A percentile compares a stretch with the other conserved stretches of the same genome.
phyloP scores from a whole-genome alignment of 2,113 vertebrate species.

The Holacanthus passer region DNA sequence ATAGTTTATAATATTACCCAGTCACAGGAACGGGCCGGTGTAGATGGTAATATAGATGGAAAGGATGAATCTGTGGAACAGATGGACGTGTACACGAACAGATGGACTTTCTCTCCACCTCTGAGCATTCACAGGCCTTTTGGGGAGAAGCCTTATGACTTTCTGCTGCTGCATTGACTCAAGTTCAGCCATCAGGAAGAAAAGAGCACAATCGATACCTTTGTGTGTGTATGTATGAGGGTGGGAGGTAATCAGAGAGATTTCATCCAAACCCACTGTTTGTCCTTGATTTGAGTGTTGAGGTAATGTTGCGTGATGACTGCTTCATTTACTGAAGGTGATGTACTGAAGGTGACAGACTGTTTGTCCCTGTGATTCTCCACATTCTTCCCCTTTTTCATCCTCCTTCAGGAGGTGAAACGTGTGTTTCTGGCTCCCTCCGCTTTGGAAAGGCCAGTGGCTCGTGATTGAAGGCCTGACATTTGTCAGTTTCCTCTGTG shows the following conservation, averaged over 20 bases:
- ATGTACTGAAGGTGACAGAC: constrained; percentile 23
- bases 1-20: constrained; percentile 6
- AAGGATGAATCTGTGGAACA: constrained; percentile 60
- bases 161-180: constrained; percentile 31
- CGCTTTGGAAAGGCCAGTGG: constrained; percentile 57
- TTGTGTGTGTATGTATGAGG: neutral
- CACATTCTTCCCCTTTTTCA: neutral
- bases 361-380: constrained; percentile 4
- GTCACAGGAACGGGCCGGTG: constrained; percentile 8
- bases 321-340: constrained; percentile 36
- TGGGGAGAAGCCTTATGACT: constrained; percentile 50
- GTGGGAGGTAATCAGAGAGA: neutral
- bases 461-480: constrained; percentile 63
- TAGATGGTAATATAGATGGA: constrained; percentile 52
- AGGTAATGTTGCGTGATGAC: constrained; percentile 32
- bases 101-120: constrained; percentile 70
- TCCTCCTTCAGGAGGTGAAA: constrained; percentile 21
- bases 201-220: constrained; percentile 22
- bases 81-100: constrained; percentile 65
- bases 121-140: constrained; percentile 54
- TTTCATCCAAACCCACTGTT: constrained; percentile 32
- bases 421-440: constrained; percentile 20
- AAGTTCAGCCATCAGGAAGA: constrained; percentile 36
- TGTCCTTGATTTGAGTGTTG: constrained; percentile 33
- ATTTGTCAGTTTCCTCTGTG: constrained; percentile 62